A percentile compares a stretch with the other conserved stretches of the same genome.
Evolutionary conservation across 1,140 invertebrate genomes (phyloP).

Genomic region (Drosophila nebulosa): DNA sequence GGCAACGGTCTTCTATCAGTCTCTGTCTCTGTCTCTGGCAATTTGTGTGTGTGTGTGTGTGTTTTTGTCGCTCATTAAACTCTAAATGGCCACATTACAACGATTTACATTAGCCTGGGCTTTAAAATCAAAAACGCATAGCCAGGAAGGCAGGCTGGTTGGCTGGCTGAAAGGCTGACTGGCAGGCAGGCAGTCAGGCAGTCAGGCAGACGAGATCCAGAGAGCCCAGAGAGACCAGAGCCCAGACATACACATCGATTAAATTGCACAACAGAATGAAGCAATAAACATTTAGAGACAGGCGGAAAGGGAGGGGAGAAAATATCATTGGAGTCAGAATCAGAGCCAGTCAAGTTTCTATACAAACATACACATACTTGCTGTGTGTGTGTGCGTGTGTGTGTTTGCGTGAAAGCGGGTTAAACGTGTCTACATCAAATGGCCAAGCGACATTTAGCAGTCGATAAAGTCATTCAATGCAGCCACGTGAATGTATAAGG

Average conservation of each 20-base stretch:
- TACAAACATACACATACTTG: not conserved
- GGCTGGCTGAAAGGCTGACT: not conserved
- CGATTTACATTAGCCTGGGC: slow-evolving; percentile 70
- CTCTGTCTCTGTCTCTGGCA: no score
- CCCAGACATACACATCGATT: slow-evolving; percentile 65
- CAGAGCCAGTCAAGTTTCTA: not conserved
- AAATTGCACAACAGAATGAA: slow-evolving; percentile 78
- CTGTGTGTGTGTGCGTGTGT: slow-evolving; percentile 26
- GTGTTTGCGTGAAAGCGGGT: slow-evolving; percentile 68
- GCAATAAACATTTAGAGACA: slow-evolving; percentile 77
- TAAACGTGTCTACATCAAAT: slow-evolving; percentile 78
- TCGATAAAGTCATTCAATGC: slow-evolving; percentile 76
- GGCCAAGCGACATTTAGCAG: slow-evolving; percentile 77
- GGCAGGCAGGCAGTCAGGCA: not conserved
- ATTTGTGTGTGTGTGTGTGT: not conserved
- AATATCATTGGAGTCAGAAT: slow-evolving; percentile 43
- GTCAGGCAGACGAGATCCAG: not conserved
- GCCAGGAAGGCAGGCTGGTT: no score
- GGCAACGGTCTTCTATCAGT: no score
- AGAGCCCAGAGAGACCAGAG: slow-evolving; percentile 18
- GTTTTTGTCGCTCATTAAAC: slow-evolving; percentile 53
- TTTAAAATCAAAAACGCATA: slow-evolving; percentile 57
- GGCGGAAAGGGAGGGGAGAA: slow-evolving; percentile 26
- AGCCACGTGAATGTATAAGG: slow-evolving; percentile 53
- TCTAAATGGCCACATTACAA: slow-evolving; percentile 68